Conservation (phyloP, 53 echinoderm and acorn worm species). For the Antedon mediterranea region DNA sequence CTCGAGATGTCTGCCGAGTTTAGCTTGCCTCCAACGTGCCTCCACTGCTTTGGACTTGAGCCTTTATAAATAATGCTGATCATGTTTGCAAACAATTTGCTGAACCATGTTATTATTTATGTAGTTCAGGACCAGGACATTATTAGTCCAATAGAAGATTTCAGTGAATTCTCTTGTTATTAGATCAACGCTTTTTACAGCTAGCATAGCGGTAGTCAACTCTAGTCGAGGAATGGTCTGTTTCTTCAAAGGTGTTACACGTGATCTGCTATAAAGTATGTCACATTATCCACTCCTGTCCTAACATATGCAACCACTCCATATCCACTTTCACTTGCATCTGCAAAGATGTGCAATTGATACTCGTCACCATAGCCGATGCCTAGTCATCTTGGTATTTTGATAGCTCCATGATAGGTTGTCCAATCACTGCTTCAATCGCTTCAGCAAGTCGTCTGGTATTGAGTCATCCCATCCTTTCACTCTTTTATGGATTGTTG, state of each 20-base stretch:
- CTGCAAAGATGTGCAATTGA: conserved; percentile 24
- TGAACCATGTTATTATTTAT: background rate
- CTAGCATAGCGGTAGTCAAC: conserved; percentile 3
- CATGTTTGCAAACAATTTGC: too few species aligned
- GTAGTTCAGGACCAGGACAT: background rate
- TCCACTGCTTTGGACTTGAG: conserved; percentile 3
- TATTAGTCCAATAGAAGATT: background rate
- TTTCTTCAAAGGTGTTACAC: too few species aligned
- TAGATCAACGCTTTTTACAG: background rate
- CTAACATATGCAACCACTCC: conserved; percentile 25
- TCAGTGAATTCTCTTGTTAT: background rate
- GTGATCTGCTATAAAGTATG: background rate
- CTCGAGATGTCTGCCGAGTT: conserved; percentile 15
- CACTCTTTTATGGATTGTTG: background rate
- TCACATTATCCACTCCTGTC: conserved; percentile 3
- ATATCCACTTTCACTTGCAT: conserved; percentile 25
- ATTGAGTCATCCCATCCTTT: conserved; percentile 13
- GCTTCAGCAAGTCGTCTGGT: background rate
- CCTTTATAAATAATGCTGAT: background rate
- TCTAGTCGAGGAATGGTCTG: conserved; percentile 12
- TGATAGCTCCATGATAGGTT: conserved; percentile 7
- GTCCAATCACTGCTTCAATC: conserved; percentile 27
- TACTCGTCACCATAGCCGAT: background rate
- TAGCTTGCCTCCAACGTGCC: background rate
- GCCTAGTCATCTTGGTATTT: conserved; percentile 26